Base-by-base conservation (phyloP, 2,888 invertebrate genomes). In the Apamea epomidion region DNA sequence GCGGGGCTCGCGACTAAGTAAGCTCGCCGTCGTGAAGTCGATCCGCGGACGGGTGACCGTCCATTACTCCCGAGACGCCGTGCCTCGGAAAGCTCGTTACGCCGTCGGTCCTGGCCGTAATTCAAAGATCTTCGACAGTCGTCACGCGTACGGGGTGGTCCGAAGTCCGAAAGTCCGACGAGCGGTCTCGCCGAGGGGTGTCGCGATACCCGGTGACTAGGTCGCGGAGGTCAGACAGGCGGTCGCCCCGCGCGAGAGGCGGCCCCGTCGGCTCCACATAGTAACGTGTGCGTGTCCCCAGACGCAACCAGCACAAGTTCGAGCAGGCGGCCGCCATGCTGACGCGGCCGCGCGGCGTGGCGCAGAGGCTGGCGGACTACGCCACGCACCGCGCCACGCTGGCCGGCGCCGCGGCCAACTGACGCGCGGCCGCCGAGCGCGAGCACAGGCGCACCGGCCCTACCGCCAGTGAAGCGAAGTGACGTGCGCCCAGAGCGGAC, bases 261-360 rank as follows among this genome's bases (percentile, higher is more conserved):
- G 18, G 29, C 7, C 18, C 64, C 1, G 32, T 18, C 29, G 16
- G 16, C 32, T 37, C 4, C 37, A 37, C 5, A 16, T 14, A 62
- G 29, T 16, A n/a, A 58, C 58, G 45, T 2, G 7, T 32, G 16
- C 16, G 29, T 67, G 6, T 10, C 7, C 18, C 1, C 93, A 97
- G 99, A 60, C 97, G 98, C 89, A 99, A 99, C 92, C 98, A 98
- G 87, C 98, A 98, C 89, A 99, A 99, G 95, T 98, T 98, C 90
- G 97, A 97, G 82, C 93, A 93, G 81, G 97, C 97, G 48, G 98
- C 98, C 3, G 97, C 97, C 0, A 96, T 92, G 90, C 88, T 97
- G 80, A 86, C 91, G 0, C 90, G 94, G 8, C 90, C 89, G 68
- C 91, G 96, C 32, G 86, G 92, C 0, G 14, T 94, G 1, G 76